Base-by-base conservation (phyloP, 1,140 invertebrate genomes). In the Charaxes varanes region DNA sequence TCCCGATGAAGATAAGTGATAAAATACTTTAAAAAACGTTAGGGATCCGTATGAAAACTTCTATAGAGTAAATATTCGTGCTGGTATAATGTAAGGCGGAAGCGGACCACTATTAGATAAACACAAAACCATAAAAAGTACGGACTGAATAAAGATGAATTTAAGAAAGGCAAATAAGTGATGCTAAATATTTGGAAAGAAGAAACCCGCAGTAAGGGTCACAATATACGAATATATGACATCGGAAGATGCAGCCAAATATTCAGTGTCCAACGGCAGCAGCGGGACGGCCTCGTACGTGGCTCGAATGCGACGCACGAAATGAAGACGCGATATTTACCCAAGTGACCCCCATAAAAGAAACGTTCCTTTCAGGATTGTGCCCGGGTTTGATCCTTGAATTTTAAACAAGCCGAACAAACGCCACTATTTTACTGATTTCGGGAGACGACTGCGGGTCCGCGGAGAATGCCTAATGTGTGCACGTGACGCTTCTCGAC, bases 281-380 rank as follows among this genome's bases (percentile, higher is more conserved):
- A 18, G 17, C 30, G 35, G 24, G 37, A 37, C 44, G 41, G 44
- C 27, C 11, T 34, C 22, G 36, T 40, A 60, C 70, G 65, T 67
- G 65, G 32, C 19, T 27, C 14, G 57, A 43, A 49, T 50, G 49
- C 47, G 23, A 47, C 23, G 23, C 37, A 45, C 31, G 44, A 33
- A 44, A 65, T 66, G 57, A 59, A 64, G 61, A 68, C 64, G 51
- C 58, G 62, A 57, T 69, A 71, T 71, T 67, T 67, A 69, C 63
- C 53, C 52, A 62, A 70, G 51, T 70, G 72, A 77, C 67, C 65
- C 53, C 58, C 58, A 57, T 62, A 63, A 69, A 61, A 67, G 64
- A 57, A 70, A 62, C 51, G 61, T 53, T 67, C 58, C 56, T 57
- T 51, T 47, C 62, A 57, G 64, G 62, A 74, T 69, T 65, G 64